These are phyloP conservation scores for Conus canariensis DNA, from an alignment of 2,888 invertebrate species.

Conservation along the genomic window DNA sequence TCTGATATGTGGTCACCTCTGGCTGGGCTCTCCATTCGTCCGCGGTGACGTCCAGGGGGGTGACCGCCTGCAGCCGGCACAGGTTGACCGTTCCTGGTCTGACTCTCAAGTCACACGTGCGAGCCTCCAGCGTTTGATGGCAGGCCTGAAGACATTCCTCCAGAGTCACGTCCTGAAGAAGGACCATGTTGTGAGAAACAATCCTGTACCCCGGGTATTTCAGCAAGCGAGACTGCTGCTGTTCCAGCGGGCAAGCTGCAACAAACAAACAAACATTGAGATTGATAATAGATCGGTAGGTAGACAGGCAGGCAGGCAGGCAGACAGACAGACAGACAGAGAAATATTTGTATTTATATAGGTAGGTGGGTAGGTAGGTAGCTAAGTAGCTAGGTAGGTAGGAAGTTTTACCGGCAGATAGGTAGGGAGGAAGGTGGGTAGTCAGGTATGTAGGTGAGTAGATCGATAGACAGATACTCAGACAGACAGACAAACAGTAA, in stretches of 20 bases:
- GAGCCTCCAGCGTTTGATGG: background rate
- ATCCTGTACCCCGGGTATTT: background rate
- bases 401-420: no score
- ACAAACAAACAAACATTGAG: background rate
- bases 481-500: background rate
- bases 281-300: no score
- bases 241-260: background rate
- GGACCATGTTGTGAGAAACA: background rate
- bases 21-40: no score
- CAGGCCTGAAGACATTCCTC: background rate
- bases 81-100: background rate
- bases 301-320: background rate
- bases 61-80: background rate
- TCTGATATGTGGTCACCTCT: no score
- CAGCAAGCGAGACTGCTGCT: background rate
- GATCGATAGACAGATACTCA: no score
- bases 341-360: no score
- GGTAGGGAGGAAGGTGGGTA: no score
- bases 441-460: no score
- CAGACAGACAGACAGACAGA: background rate
- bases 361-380: no score
- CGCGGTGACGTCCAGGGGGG: background rate
- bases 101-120: background rate
- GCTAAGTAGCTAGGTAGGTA: no score
- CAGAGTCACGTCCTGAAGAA: background rate